phyloP scores from a whole-genome alignment of 2,797 vertebrate species.

The Aselliscus stoliczkanus region DNA sequence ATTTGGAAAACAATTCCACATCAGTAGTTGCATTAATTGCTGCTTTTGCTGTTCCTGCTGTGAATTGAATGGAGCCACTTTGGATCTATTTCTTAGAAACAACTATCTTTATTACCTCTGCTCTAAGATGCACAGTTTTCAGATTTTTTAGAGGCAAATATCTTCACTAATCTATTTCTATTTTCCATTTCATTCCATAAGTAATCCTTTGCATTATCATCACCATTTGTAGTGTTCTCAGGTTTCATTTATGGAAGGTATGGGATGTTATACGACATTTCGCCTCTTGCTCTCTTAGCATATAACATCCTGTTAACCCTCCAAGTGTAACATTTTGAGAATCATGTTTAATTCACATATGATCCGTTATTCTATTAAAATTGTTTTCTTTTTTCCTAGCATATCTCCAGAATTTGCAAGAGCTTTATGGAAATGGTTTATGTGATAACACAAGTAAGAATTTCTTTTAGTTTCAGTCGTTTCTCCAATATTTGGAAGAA shows the following conservation, averaged over 20 bases:
- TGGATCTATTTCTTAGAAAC: conserved; percentile 76
- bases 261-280: conserved; percentile 15
- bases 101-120: conserved; percentile 69
- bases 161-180: conserved; percentile 51
- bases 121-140: conserved; percentile 42
- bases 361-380: conserved; percentile 66
- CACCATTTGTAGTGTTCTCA: conserved; percentile 35
- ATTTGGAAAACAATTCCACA: conserved; percentile 71
- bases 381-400: conserved; percentile 56
- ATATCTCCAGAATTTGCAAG: conserved; percentile 47
- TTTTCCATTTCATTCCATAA: conserved; percentile 45
- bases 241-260: conserved; percentile 42
- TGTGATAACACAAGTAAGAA: conserved; percentile 27
- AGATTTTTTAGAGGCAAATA: conserved; percentile 40
- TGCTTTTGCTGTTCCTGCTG: conserved; percentile 71
- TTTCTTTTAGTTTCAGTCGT: conserved; percentile 44
- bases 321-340: conserved; percentile 53
- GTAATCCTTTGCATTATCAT: conserved; percentile 52
- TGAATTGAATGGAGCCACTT: conserved; percentile 69
- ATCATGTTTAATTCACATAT: conserved; percentile 76
- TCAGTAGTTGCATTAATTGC: conserved; percentile 71
- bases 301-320: conserved; percentile 57
- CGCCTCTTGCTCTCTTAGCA: neutral
- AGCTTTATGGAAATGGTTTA: conserved; percentile 56
- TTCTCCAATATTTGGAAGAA: conserved; percentile 47